Conservation (phyloP, 2,113 vertebrate genomes). For the Ceyx melanurus region DNA sequence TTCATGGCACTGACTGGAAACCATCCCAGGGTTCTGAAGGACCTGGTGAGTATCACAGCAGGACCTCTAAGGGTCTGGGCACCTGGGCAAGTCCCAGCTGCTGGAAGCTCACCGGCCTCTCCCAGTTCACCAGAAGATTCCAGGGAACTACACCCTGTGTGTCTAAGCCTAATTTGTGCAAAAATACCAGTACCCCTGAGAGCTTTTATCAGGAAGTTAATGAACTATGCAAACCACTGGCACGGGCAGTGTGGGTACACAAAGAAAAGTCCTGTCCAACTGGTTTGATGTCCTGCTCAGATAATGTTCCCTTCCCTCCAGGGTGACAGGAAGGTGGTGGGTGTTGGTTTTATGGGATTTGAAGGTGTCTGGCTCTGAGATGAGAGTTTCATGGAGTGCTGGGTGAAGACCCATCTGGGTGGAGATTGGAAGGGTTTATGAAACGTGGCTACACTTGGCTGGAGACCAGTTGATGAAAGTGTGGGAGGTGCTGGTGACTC, state of each 20-base stretch:
- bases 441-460: fast-evolving
- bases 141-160: not conserved
- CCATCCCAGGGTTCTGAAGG: too few species aligned
- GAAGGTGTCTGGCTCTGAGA: too few species aligned
- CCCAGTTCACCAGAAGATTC: not conserved
- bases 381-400: not conserved
- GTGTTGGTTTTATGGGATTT: not conserved
- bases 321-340: not conserved
- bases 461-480: not conserved
- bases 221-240: too few species aligned
- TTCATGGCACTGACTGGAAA: not conserved
- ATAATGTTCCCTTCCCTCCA: fast-evolving
- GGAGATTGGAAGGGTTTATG: not conserved
- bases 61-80: not conserved
- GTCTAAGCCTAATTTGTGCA: not conserved
- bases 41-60: too few species aligned
- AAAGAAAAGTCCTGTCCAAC: not conserved
- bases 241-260: too few species aligned
- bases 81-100: not conserved
- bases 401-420: not conserved
- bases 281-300: not conserved
- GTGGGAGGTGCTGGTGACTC: not conserved
- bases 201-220: not conserved
- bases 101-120: not conserved
- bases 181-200: not conserved